Base-by-base conservation (phyloP, 2,113 vertebrate genomes). In the Gallinago paraguaiae region DNA sequence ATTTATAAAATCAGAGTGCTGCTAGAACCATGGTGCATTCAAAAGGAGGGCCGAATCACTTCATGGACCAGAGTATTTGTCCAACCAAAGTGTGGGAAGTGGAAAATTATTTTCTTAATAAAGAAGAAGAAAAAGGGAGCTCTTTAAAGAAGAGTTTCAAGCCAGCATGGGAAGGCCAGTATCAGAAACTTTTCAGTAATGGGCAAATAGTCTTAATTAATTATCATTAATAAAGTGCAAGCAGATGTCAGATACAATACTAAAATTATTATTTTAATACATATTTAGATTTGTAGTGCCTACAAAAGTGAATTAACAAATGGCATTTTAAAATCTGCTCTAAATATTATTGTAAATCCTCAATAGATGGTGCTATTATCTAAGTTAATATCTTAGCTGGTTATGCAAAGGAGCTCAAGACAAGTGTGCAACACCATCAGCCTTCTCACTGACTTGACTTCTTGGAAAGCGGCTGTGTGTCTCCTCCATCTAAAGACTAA, bases 291-390 rank as follows among this genome's bases (percentile, higher is more conserved):
- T 67, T 75, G 11, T 35, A 41, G 33, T 61, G 39, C 9, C 37
- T 51, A 51, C 28, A 68, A 64, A 81, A 67, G 2, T 5, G 31
- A 64, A 31, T 51, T 27, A 59, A 20, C 5, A 74, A 91, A 46
- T 24, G 11, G 3, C n/a, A 51, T 64, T 84, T 75, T 45, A 70
- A 86, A 68, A 50, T 45, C 19, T 39, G 33, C 25, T 51, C 35
- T 86, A 86, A 90, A 88, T 96, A 85, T 88, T 79, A 75, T 81
- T 94, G 88, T 48, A 71, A 92, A 78, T 93, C 67, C 60, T 97
- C 96, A 96, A 96, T 96, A 97, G 96, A 94, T 97, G 96, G 96
- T 96, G 96, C 97, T 97, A 25, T 96, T 94, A 95, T 96, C 94
- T 96, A 95, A 95, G 90, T 86, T 91, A 97, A 90, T 93, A 86